phyloP scores from a whole-genome alignment of 2,113 vertebrate genomes.

The Bubo scandiacus region DNA sequence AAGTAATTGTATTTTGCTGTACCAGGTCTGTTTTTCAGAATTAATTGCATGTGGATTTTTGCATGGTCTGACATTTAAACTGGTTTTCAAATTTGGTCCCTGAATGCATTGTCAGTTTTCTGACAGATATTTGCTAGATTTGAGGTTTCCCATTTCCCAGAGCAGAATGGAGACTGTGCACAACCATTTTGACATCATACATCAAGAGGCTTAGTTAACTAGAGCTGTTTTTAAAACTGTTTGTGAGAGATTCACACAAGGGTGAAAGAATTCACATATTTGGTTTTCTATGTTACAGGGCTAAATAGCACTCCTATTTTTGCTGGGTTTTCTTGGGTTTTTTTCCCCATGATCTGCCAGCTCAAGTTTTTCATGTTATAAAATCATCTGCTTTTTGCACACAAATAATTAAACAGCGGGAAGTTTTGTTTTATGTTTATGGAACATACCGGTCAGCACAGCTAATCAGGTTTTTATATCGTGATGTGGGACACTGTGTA shows the following conservation, averaged over 20 bases:
- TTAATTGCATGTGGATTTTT: neutral
- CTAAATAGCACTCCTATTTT: neutral
- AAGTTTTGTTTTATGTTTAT: neutral
- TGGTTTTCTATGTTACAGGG: neutral
- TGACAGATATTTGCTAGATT: neutral
- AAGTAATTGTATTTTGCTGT: neutral
- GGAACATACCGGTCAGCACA: neutral
- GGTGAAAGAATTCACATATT: neutral
- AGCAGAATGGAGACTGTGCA: neutral
- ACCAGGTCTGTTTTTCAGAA: neutral
- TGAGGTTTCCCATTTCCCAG: neutral
- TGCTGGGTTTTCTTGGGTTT: neutral
- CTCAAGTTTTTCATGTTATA: neutral
- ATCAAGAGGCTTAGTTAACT: neutral
- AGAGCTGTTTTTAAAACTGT: neutral
- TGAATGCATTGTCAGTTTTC: neutral
- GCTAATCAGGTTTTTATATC: neutral
- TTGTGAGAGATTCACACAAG: neutral
- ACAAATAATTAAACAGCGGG: neutral
- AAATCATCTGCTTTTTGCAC: neutral
- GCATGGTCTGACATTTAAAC: neutral
- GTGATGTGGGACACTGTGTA: neutral
- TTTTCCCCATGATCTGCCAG: neutral
- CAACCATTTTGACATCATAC: neutral
- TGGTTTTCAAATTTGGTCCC: neutral